phyloP scores from a whole-genome alignment of 2,113 vertebrate species.

The Laticauda laticaudata region DNA sequence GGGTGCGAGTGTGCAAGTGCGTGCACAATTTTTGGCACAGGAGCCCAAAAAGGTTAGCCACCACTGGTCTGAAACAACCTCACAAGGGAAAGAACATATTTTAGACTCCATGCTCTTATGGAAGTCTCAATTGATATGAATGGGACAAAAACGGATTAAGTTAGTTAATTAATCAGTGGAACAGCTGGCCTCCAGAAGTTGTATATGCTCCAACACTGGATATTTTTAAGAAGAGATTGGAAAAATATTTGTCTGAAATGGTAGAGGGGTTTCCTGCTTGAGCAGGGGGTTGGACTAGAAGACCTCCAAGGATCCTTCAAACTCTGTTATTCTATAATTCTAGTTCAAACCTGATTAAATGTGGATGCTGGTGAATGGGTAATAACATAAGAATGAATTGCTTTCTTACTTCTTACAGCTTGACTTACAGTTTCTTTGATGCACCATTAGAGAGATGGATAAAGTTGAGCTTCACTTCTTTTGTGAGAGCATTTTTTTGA shows the following conservation, averaged over 20 bases:
- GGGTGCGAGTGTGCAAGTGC: too few species aligned
- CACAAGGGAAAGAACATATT: background rate
- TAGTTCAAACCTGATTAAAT: background rate
- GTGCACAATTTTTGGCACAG: too few species aligned
- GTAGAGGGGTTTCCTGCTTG: too few species aligned
- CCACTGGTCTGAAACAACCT: background rate
- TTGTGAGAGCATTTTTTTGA: background rate
- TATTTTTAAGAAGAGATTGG: too few species aligned
- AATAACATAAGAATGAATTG: background rate
- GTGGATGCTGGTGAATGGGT: background rate
- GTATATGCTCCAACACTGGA: too few species aligned
- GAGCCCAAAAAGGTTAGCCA: too few species aligned
- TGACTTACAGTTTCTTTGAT: background rate
- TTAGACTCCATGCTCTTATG: background rate
- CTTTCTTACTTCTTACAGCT: background rate
- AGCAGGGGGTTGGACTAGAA: too few species aligned
- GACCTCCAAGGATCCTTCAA: too few species aligned
- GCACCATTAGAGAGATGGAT: rapidly evolving
- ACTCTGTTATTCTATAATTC: too few species aligned
- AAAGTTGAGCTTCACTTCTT: background rate
- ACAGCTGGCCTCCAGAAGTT: too few species aligned
- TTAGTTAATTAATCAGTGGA: background rate
- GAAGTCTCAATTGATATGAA: background rate
- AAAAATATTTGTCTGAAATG: too few species aligned
- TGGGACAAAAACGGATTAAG: background rate